Base-by-base conservation (phyloP, 2,888 invertebrate species). In the Conops quadrifasciatus region DNA sequence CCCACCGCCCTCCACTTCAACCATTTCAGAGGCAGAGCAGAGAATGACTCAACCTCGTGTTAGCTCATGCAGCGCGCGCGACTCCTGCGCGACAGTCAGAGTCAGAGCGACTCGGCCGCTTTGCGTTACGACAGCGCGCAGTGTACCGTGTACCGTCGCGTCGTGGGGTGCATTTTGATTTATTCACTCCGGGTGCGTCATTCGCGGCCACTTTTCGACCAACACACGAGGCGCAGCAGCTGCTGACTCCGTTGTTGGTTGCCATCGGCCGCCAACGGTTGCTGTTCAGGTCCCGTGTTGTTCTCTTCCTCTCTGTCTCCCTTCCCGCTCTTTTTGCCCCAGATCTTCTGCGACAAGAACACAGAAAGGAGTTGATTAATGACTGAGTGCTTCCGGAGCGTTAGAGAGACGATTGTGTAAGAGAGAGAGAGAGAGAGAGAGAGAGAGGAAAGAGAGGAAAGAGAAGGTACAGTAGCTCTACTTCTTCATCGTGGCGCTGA, bases 161-260 rank as follows among this genome's bases (percentile, higher is more conserved):
- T 47, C 65, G 71, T 67, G 67, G 67, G 71, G 63, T 36, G 59
- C 68, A 64, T 26, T 64, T 64, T 71, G 64, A 71, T 71, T 71
- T 71, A 71, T 64, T 30, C 36, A 16, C 36, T 63, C 16, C 53
- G 21, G 28, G 16, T 65, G 26, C 30, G 62, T 36, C 36, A 62
- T 11, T 21, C 24, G 21, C 56, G 21, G 5, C 11, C 28, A 58
- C 62, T 19, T 36, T 62, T 62, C 11, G 28, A 13, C 62, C 28
- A 36, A 28, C 16, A 28, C 16, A 36, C 36, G 36, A 36, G 36
- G 9, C 9, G 36, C 36, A 36, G 36, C 36, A 36, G 36, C 36
- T 36, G 36, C n/a, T n/a, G n/a, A n/a, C n/a, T n/a, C n/a, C n/a
- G n/a, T 62, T 36, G 21, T 15, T 28, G 7, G 4, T 4, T 36